Evolutionary conservation across 2,113 vertebrate genomes (phyloP), one percentile per base, ranked within the genome.

Genomic region (Spea multiplicata): DNA sequence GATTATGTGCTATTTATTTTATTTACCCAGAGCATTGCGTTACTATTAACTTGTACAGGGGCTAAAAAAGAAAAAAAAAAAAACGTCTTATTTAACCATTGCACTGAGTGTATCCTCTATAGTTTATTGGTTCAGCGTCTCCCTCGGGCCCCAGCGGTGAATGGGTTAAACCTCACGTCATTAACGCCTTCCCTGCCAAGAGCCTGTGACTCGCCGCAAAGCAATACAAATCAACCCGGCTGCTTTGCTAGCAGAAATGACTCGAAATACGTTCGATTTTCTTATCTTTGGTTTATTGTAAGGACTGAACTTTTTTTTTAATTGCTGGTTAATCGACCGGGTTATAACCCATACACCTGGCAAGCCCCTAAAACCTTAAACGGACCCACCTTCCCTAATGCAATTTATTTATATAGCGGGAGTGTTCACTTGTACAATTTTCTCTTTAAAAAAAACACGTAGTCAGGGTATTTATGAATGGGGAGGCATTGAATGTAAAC

Each of bases 1-100:
- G 78, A 90, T 91, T 88, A 87, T 50, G 52, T 83, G 88, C 86
- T 88, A 84, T 88, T 88, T 88, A 86, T 88, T 91, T 88, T 87
- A 88, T 88, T 88, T 88, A 89, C 88, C 85, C 83, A 76, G 71
- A 88, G 89, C 85, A 85, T 83, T 82, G 82, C 87, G 84, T 85
- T 88, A 84, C 85, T 90, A 87, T 88, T 82, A 82, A 88, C 88
- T 88, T 84, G 83, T 86, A 66, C 52, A n/a, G 47, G 53, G 78
- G 64, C 71, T 74, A 59, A 68, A 67, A 16, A 30, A 2, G 30
- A 30, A 30, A 2, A 30, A 30, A 30, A 30, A 30, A 13, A 12
- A 44, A 2, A 45, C 48, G 65, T 66, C 59, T 55, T 57, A 83
- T 81, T 80, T 88, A 62, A 70, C 0, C 30, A 16, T 85, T 73